Percentiles rank a stretch among this genome's conserved stretches.
These are phyloP conservation scores for Perognathus longimembris DNA, from an alignment of 2,113 vertebrate species.

Conservation along the genomic window DNA sequence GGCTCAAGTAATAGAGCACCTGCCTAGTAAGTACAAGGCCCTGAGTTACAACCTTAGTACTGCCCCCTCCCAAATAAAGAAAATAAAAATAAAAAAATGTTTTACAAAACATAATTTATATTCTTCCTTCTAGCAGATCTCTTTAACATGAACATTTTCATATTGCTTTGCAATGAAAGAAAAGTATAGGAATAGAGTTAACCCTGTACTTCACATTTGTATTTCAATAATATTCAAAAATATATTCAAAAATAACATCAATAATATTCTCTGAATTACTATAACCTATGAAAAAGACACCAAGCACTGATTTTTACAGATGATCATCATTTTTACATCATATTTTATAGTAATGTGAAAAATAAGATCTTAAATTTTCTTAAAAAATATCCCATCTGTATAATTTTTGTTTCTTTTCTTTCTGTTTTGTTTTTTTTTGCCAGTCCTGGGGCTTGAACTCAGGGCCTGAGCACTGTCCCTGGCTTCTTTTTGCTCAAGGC, in stretches of 20 bases:
- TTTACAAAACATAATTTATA: neutral
- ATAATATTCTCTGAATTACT: conserved; percentile 3
- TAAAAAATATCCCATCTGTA: neutral
- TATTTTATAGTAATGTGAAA: conserved; percentile 1
- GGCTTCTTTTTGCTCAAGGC: no score
- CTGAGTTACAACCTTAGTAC: no score
- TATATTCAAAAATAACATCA: no score
- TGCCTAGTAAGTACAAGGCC: no score
- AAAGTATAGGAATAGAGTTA: conserved; percentile 11
- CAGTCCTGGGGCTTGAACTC: no score
- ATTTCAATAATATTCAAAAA: no score
- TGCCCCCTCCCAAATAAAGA: no score
- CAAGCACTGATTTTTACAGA: neutral
- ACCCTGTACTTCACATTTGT: neutral
- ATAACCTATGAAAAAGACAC: neutral
- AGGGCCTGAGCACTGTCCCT: no score
- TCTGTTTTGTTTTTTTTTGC: no score
- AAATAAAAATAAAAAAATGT: no score
- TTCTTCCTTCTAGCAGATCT: neutral
- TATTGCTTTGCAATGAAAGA: neutral
- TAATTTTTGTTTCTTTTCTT: neutral
- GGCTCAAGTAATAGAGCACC: no score
- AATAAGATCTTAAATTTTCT: conserved; percentile 25
- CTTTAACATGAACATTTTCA: neutral
- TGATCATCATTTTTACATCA: neutral